Evolutionary conservation across 2,113 vertebrate species (phyloP).

Genomic region (Lutjanus erythropterus): DNA sequence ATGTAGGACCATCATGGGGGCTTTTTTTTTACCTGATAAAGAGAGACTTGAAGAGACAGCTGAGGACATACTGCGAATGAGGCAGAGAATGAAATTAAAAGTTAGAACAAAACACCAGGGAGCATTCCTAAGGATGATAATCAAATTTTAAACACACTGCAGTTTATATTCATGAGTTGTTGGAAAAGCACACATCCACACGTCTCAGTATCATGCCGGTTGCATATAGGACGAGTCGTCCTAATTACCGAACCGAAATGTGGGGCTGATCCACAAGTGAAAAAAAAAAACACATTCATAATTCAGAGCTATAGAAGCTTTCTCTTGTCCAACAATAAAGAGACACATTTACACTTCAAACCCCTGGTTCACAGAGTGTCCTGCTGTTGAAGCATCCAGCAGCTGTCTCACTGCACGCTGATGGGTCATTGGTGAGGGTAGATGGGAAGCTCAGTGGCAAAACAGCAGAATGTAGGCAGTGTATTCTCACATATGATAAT

Average conservation of each 20-base stretch:
- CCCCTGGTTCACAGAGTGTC: conserved; percentile 5
- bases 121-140: background rate
- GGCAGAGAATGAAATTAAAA: background rate
- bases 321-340: conserved; percentile 63
- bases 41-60: background rate
- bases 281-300: conserved; percentile 51
- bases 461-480: background rate
- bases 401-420: conserved; percentile 9
- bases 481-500: background rate
- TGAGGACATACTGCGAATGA: background rate
- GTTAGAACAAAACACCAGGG: background rate
- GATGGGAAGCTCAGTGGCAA: background rate
- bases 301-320: conserved; percentile 62
- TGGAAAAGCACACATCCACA: conserved; percentile 10
- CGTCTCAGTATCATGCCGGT: background rate
- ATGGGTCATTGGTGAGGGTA: conserved; percentile 1
- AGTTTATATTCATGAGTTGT: conserved; percentile 2
- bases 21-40: conserved; percentile 4
- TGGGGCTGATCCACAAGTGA: conserved; percentile 27
- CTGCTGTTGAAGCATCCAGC: background rate
- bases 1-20: background rate
- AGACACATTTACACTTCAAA: conserved; percentile 62
- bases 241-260: conserved; percentile 29
- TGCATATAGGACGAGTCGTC: background rate
- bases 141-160: conserved; percentile 8